Evolutionary conservation across 2,888 invertebrate species (phyloP).

Genomic region (Pardosa pseudoannulata): DNA sequence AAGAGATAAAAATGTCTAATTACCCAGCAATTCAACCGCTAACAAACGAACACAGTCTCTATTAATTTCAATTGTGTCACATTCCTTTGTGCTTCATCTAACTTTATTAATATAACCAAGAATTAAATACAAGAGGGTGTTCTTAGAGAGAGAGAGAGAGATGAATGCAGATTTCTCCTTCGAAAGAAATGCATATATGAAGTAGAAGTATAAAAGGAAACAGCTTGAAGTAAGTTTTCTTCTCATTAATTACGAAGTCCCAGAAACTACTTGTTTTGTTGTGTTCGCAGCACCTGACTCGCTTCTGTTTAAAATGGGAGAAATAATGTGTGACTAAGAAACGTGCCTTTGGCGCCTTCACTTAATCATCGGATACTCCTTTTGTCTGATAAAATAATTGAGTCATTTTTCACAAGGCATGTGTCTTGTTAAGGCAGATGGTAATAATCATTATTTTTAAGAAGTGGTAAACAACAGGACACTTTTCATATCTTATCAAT

Average conservation of each 20-base stretch:
- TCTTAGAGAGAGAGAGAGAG: too few species aligned
- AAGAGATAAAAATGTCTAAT: too few species aligned
- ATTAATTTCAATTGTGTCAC: too few species aligned
- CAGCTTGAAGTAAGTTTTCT: not conserved
- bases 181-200: not conserved
- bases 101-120: too few species aligned
- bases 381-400: constrained; percentile 7
- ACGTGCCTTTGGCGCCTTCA: not conserved
- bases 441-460: not conserved
- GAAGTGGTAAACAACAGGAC: not conserved
- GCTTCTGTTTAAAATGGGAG: not conserved
- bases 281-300: not conserved
- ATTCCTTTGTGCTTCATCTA: too few species aligned
- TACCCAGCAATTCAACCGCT: too few species aligned
- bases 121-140: too few species aligned
- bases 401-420: not conserved
- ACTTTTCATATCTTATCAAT: too few species aligned
- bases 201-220: not conserved
- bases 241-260: not conserved
- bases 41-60: too few species aligned
- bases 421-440: not conserved
- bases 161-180: too few species aligned
- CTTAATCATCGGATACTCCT: not conserved
- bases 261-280: not conserved
- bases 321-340: not conserved